Conservation (phyloP, 2,888 invertebrate species). For the Phymatocera aterrima region DNA sequence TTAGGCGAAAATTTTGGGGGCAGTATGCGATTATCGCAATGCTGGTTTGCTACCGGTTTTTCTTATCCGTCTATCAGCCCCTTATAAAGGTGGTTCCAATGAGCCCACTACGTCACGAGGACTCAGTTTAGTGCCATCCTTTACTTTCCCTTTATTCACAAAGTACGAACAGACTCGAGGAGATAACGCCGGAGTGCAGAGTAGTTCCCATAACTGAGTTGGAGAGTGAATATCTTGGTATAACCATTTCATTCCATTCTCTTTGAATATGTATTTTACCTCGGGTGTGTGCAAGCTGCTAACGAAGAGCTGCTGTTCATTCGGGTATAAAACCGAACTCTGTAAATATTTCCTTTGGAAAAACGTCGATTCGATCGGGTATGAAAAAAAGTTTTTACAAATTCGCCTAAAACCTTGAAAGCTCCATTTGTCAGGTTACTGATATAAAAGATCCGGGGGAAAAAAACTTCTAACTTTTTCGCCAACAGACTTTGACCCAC, state of each 20-base stretch:
- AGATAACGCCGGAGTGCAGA: background rate
- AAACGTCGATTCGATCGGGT: background rate
- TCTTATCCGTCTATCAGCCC: background rate
- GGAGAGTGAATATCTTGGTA: background rate
- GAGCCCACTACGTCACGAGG: background rate
- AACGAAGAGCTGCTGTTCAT: background rate
- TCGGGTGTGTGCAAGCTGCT: background rate
- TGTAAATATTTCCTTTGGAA: background rate
- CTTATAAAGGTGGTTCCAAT: background rate
- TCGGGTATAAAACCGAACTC: background rate
- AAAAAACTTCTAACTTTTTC: slow-evolving; percentile 5
- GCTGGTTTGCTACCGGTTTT: background rate
- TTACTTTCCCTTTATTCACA: background rate
- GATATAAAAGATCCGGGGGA: background rate
- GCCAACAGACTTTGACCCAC: slow-evolving; percentile 17
- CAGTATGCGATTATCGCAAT: background rate
- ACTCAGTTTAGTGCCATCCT: background rate
- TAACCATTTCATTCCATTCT: background rate
- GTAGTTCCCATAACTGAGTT: background rate
- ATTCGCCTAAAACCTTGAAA: background rate
- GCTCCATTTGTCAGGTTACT: slow-evolving; percentile 3
- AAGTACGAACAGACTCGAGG: background rate
- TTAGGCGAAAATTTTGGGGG: background rate
- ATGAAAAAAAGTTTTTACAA: background rate
- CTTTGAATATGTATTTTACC: background rate